A percentile compares a stretch with the other conserved stretches of the same genome.
Evolutionary conservation across 2,113 vertebrate species (phyloP).

Genomic region (Mustela lutreola): DNA sequence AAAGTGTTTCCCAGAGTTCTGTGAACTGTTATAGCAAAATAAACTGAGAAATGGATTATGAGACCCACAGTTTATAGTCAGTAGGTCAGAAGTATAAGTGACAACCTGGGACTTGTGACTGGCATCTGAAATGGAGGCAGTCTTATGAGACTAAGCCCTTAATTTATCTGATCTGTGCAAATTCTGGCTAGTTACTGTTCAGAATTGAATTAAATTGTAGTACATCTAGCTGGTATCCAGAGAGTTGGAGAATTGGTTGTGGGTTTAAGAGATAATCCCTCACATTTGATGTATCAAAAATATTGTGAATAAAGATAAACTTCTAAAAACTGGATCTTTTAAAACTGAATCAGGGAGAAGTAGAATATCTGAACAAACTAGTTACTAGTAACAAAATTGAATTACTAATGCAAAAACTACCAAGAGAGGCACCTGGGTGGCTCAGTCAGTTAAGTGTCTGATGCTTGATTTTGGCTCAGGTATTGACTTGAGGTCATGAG

Average conservation of each 20-base stretch:
- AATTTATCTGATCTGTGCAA: background rate
- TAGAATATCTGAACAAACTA: background rate
- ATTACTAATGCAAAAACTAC: background rate
- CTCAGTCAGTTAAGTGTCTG: background rate
- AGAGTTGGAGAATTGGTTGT: background rate
- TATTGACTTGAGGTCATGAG: background rate
- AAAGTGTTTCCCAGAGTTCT: background rate
- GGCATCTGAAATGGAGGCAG: background rate
- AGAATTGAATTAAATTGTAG: background rate
- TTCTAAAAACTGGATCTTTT: background rate
- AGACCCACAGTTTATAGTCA: background rate
- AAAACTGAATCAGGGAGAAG: background rate
- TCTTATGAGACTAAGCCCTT: background rate
- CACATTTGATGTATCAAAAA: background rate
- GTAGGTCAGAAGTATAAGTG: background rate
- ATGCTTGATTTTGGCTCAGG: background rate
- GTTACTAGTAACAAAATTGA: background rate
- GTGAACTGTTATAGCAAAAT: background rate
- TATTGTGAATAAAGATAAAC: background rate
- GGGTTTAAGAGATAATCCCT: background rate
- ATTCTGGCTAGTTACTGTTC: background rate
- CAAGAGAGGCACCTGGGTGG: background rate
- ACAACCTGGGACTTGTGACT: background rate
- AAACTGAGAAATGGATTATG: background rate
- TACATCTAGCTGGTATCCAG: background rate